Percentiles rank a stretch among this genome's conserved stretches.
Conservation (phyloP, 2,797 vertebrate genomes). For the Aselliscus stoliczkanus region DNA sequence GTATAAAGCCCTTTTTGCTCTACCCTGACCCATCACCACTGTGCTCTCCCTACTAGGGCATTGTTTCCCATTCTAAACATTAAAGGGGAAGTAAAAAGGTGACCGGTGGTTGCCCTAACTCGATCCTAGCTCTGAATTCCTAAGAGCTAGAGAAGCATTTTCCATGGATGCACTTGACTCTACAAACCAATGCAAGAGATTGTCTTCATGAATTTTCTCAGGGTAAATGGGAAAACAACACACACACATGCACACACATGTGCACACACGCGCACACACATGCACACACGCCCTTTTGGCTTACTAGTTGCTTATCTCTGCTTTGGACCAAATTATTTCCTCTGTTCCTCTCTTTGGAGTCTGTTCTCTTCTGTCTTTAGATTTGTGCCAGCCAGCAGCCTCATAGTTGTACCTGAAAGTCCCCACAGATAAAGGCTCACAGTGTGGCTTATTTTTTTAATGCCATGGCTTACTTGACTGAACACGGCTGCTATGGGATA, state of each 20-base stretch:
- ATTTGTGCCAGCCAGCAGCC: neutral
- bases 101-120: neutral
- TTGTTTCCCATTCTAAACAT: neutral
- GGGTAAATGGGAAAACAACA: neutral
- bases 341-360: neutral
- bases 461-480: neutral
- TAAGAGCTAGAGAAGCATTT: neutral
- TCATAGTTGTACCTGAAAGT: neutral
- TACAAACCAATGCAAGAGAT: neutral
- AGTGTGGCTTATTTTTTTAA: neutral
- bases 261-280: neutral
- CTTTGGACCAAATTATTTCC: neutral
- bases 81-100: neutral
- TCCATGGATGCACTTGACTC: neutral
- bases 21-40: fast-evolving
- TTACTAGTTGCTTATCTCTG: constrained; percentile 1
- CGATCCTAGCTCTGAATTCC: neutral
- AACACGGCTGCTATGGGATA: neutral
- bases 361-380: neutral
- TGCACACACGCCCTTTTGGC: neutral
- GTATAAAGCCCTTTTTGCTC: neutral
- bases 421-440: neutral
- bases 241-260: neutral
- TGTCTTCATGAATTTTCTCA: neutral
- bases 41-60: neutral